Percentiles rank a stretch among this genome's conserved stretches.
Conservation (phyloP, 2,113 vertebrate species). For the Chloroceryle aenea region DNA sequence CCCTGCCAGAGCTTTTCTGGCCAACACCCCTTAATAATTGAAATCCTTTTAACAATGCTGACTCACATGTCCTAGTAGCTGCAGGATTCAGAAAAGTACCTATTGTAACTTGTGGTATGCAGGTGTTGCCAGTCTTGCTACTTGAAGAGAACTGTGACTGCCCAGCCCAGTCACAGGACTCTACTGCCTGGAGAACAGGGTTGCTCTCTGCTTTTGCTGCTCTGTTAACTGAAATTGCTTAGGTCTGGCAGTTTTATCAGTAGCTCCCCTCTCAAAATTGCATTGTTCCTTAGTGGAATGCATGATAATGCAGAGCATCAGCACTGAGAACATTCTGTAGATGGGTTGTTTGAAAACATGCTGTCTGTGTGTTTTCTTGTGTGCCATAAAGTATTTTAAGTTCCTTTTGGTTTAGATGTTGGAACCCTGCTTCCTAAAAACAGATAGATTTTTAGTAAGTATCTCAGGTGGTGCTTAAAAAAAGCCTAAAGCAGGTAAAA, state of each 20-base stretch:
- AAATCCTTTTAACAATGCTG: neutral
- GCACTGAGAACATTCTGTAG: neutral
- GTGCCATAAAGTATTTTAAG: neutral
- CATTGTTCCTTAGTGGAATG: neutral
- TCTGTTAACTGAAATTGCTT: neutral
- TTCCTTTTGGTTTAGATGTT: neutral
- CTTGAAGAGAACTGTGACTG: neutral
- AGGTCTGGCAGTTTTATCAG: neutral
- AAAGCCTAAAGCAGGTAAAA: neutral
- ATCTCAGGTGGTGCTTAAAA: neutral
- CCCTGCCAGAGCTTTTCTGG: neutral
- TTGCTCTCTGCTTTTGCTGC: neutral
- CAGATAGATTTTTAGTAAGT: neutral
- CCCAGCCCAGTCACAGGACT: neutral
- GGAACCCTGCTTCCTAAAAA: neutral
- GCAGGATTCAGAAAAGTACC: neutral
- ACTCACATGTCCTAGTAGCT: neutral
- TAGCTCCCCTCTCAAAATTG: neutral
- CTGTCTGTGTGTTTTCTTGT: accelerated
- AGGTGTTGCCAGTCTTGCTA: neutral
- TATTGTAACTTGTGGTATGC: neutral
- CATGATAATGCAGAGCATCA: neutral
- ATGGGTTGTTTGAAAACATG: neutral
- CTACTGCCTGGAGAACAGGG: too few relatives aligned
- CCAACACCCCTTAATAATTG: neutral